Base-by-base conservation (phyloP, 2,113 vertebrate genomes). In the Phodopus roborovskii region DNA sequence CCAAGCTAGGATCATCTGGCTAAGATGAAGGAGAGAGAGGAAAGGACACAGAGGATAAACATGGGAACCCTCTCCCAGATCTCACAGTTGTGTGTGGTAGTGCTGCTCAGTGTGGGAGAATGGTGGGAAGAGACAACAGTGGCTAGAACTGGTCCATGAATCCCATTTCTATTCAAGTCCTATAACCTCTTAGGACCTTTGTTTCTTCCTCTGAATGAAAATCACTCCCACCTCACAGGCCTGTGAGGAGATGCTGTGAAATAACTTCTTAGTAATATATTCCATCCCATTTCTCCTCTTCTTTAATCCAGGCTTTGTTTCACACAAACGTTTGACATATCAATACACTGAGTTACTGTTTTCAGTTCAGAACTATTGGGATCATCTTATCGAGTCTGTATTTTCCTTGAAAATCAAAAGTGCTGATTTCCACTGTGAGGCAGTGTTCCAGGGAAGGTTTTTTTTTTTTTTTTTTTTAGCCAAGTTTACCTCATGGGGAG, bases 401-500 rank as follows among this genome's bases (percentile, higher is more conserved):
- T 81, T 68, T 91, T 88, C 30, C 56, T n/a, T 45, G 87, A 95
- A 90, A 94, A 82, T 70, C 70, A 0, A 8, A 75, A 79, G 79
- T n/a, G 68, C 64, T 74, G 48, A 36, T 87, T 82, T n/a, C 62
- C 36, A 84, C 36, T 1, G 6, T 10, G 45, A 90, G 79, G 81
- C 17, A 58, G 26, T 64, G 39, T 71, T 94, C 39, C 78, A 90
- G 64, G 58, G 17, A 19, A 74, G 50, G 56, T 94, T 78, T 15
- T 33, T 12, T 36, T 58, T 15, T 66, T 86, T 93, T 77, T 77
- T 19, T n/a, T 66, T 45, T 70, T 73, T 62, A 86, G 48, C 85
- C 81, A 94, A 87, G 13, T 36, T 94, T 79, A 42, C 79, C 97
- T 97, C 53, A 58, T 66, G 87, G 75, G 71, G 42, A 96, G 96